Base-by-base conservation (phyloP, 2,888 invertebrate genomes). In the Colletes collaris region DNA sequence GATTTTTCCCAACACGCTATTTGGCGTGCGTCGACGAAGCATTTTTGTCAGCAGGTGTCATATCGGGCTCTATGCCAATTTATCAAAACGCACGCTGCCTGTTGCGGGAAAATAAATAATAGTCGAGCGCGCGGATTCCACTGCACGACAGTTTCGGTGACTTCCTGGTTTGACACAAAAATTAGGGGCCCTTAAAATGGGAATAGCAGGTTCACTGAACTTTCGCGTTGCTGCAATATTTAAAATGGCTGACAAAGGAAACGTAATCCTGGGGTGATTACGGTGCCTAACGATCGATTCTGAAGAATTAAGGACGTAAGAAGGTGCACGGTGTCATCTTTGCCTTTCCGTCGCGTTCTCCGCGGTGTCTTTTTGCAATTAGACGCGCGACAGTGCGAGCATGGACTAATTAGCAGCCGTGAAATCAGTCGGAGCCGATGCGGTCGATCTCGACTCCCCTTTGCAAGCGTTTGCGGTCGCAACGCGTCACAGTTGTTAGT, bases 401-500 rank as follows among this genome's bases (percentile, higher is more conserved):
- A 76, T 64, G 82, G 82, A 86, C 86, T 89, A 89, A 90, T 90
- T 88, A 90, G 87, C 82, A 81, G 60, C 85, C 87, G 90, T 89
- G 89, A 90, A 90, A 89, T 89, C 83, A 79, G 68, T 59, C 73
- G 80, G 79, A 82, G 78, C 76, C 84, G 82, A 86, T 79, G 82
- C 82, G 86, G 82, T 87, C 79, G 85, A 84, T 85, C 84, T 82
- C 72, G 53, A 66, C 76, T 84, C 67, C 69, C 78, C 72, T 67
- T 68, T 53, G 65, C 78, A 63, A 85, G 86, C 78, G 85, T 77
- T 66, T 86, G 85, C 76, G 88, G 82, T 84, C 81, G 78, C 74
- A 60, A 50, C 67, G 76, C 87, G 88, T 88, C 88, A 88, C 89
- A 88, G 87, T 88, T 84, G 80, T 89, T 85, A 87, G 82, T 71